Evolutionary conservation across 2,113 vertebrate species (phyloP).

Genomic region (Pimephales promelas): DNA sequence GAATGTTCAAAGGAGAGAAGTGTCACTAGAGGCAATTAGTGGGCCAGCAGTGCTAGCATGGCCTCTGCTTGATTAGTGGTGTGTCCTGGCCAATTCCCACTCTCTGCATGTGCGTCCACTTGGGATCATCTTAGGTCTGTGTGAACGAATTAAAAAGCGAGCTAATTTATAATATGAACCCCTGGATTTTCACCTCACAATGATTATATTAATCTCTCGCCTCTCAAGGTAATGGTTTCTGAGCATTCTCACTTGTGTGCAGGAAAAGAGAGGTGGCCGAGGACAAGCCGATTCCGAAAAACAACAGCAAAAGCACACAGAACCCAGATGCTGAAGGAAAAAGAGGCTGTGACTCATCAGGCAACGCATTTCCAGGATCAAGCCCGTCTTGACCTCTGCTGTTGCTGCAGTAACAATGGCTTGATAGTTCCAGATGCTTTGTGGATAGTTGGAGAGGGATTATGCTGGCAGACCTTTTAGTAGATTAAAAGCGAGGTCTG

Average conservation of each 20-base stretch:
- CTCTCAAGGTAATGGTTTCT: not conserved
- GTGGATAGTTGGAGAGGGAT: not conserved
- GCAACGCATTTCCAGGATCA: not conserved
- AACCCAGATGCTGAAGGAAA: not conserved
- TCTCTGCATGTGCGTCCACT: slow-evolving; percentile 11
- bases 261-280: not conserved
- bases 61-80: slow-evolving; percentile 23
- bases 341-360: not conserved
- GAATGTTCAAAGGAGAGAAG: not conserved
- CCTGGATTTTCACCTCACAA: not conserved
- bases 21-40: not conserved
- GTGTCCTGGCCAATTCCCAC: slow-evolving; percentile 1
- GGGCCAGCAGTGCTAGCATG: not conserved
- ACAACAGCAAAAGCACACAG: not conserved
- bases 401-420: not conserved
- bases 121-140: not conserved
- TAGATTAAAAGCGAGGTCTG: not conserved
- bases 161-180: not conserved
- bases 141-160: not conserved
- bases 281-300: not conserved
- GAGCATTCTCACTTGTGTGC: too few relatives aligned
- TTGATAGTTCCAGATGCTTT: not conserved
- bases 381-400: slow-evolving; percentile 13
- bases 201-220: not conserved
- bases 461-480: not conserved